Conservation (phyloP, 2,888 invertebrate species). For the Acrobasis repandana region DNA sequence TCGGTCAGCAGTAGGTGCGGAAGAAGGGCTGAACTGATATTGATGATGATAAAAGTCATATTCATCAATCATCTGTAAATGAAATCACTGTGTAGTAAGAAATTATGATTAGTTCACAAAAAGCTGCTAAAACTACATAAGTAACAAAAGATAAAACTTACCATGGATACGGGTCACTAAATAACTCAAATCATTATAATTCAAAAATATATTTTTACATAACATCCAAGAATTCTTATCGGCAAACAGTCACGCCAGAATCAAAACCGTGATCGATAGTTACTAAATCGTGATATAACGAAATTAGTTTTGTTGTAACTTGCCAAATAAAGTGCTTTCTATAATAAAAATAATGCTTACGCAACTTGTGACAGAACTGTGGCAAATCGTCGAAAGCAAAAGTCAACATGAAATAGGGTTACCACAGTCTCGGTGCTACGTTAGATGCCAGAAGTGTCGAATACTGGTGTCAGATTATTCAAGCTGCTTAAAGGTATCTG, state of each 20-base stretch:
- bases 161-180: not conserved
- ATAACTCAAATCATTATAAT: not conserved
- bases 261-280: slow-evolving; percentile 40
- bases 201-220: slow-evolving; percentile 3
- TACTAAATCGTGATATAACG: slow-evolving; percentile 46
- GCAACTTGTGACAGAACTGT: slow-evolving; percentile 36
- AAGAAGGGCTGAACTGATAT: too few relatives aligned
- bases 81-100: too few relatives aligned
- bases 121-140: too few relatives aligned
- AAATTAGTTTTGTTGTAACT: slow-evolving; percentile 43
- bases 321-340: slow-evolving; percentile 45
- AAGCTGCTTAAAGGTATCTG: too few relatives aligned
- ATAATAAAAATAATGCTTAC: slow-evolving; percentile 41
- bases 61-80: too few relatives aligned
- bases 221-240: slow-evolving; percentile 9
- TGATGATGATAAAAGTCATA: too few relatives aligned
- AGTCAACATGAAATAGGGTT: slow-evolving; percentile 20
- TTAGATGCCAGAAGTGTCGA: too few relatives aligned
- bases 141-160: too few relatives aligned
- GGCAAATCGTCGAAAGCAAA: slow-evolving; percentile 33
- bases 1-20: too few relatives aligned
- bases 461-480: too few relatives aligned
- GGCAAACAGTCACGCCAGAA: slow-evolving; percentile 27
- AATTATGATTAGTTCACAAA: too few relatives aligned
- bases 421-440: too few relatives aligned